Conservation (phyloP, 2,888 invertebrate species). For the Lysandra bellargus region DNA sequence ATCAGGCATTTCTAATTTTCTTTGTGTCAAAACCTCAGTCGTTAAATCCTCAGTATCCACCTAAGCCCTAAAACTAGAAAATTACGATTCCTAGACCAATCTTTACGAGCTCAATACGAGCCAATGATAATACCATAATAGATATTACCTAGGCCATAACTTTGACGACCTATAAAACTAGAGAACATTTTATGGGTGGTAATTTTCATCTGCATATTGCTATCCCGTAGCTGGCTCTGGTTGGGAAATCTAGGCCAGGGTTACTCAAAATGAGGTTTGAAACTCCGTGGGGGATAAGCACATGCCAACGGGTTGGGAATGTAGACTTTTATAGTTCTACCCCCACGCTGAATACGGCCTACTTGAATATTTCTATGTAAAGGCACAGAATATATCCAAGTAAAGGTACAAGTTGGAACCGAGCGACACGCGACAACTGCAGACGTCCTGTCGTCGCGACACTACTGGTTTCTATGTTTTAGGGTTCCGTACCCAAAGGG, state of each 20-base stretch:
- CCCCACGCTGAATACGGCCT: not conserved
- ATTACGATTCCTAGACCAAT: not conserved
- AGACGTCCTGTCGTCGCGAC: too few relatives aligned
- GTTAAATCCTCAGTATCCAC: not conserved
- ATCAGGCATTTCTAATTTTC: too few relatives aligned
- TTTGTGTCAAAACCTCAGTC: not conserved
- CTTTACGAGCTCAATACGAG: conserved; percentile 1
- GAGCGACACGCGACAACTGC: too few relatives aligned
- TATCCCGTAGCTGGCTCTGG: conserved; percentile 31
- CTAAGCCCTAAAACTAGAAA: not conserved
- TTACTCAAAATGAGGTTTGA: not conserved
- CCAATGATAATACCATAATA: conserved; percentile 2
- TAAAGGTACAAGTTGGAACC: too few relatives aligned
- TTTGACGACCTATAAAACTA: conserved; percentile 7
- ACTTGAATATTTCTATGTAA: not conserved
- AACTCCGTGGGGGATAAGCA: not conserved
- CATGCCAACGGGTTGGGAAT: not conserved
- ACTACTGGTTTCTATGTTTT: too few relatives aligned
- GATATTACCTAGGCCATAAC: conserved; percentile 14
- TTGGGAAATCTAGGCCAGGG: conserved; percentile 2
- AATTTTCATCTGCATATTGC: conserved; percentile 24
- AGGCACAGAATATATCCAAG: too few relatives aligned
- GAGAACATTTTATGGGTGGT: conserved; percentile 7
- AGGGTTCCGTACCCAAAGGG: too few relatives aligned
- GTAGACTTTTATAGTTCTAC: not conserved